Evolutionary conservation across 2,113 vertebrate species (phyloP).

Genomic region (Alethe castanea): DNA sequence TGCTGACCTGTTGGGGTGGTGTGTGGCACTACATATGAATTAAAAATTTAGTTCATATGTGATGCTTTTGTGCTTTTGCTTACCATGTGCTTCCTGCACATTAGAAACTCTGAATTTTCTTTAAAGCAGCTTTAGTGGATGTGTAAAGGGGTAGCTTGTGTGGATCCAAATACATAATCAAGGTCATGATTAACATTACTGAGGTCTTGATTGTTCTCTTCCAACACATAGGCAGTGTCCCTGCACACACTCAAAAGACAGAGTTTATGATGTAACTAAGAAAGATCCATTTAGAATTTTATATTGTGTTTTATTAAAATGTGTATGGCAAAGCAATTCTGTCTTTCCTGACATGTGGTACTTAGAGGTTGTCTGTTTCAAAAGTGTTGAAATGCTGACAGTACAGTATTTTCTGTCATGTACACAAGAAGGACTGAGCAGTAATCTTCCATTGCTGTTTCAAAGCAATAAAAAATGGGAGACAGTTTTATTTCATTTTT

Average conservation of each 20-base stretch:
- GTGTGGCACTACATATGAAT: not conserved
- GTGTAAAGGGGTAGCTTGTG: not conserved
- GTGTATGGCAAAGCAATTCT: not conserved
- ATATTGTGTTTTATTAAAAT: not conserved
- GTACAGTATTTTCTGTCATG: not conserved
- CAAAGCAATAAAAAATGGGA: not conserved
- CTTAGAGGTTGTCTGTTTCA: not conserved
- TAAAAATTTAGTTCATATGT: not conserved
- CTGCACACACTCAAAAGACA: not conserved
- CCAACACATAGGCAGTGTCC: not conserved
- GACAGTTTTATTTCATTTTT: not conserved
- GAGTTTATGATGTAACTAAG: not conserved
- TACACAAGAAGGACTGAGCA: not conserved
- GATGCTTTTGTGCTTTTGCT: not conserved
- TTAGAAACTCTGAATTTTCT: not conserved
- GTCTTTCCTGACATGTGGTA: not conserved
- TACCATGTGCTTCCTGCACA: not conserved
- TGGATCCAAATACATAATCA: not conserved
- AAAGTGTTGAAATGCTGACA: not conserved
- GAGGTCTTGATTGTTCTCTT: not conserved
- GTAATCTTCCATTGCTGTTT: not conserved
- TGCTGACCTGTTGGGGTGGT: not conserved
- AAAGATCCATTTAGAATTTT: not conserved
- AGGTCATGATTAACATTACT: not conserved
- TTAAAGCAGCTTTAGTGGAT: not conserved